Percentiles rank a stretch among this genome's conserved stretches.
These are phyloP conservation scores for Enteromius anoplus DNA, from an alignment of 2,797 vertebrate genomes.

Conservation along the genomic window DNA sequence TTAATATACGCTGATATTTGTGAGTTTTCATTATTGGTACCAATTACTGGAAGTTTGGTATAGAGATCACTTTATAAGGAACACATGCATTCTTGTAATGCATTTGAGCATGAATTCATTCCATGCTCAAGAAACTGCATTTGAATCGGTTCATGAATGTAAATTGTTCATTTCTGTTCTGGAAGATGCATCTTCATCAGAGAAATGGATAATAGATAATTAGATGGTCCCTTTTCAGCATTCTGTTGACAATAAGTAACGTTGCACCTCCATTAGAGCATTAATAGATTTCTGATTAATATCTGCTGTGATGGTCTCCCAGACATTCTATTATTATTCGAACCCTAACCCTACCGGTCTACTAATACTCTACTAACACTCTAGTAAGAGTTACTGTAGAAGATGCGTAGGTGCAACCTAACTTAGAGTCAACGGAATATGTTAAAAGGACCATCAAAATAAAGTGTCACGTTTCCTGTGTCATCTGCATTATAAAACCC, in stretches of 20 bases:
- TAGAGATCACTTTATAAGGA: not conserved
- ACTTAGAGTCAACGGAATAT: no score
- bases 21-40: not conserved
- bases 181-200: not conserved
- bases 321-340: not conserved
- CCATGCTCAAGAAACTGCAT: not conserved
- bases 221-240: no score
- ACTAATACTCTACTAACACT: not conserved
- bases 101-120: not conserved
- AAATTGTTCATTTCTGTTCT: not conserved
- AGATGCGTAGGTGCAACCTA: no score
- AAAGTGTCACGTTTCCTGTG: not conserved
- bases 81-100: not conserved
- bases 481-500: not conserved
- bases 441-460: no score
- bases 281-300: not conserved
- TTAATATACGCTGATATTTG: no score
- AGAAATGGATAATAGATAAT: not conserved
- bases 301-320: not conserved
- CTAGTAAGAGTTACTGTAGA: no score
- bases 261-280: no score
- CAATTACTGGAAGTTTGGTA: not conserved
- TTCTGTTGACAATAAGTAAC: no score
- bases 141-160: not conserved
- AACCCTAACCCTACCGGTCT: not conserved